Evolutionary conservation across 2,888 invertebrate genomes (phyloP).

Genomic region (Malthinus seriepunctatus): DNA sequence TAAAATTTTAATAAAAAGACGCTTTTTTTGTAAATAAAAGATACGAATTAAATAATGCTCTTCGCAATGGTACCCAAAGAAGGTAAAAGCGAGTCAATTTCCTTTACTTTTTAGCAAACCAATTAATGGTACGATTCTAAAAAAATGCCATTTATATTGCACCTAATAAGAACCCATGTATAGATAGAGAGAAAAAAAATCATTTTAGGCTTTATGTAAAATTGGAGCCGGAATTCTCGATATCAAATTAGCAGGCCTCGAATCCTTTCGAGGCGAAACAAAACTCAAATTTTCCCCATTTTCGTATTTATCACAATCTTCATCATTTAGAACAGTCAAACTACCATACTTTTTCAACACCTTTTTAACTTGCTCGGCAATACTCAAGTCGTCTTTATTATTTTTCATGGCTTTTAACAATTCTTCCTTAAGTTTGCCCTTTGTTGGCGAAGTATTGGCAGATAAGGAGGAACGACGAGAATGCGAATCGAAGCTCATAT

Average conservation of each 20-base stretch:
- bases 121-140: neutral
- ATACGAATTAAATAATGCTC: no score
- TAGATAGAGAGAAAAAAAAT: neutral
- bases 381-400: conserved; percentile 73
- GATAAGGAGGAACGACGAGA: conserved; percentile 58
- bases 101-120: neutral
- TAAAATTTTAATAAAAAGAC: neutral
- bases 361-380: conserved; percentile 76
- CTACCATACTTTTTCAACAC: conserved; percentile 65
- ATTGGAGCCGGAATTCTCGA: conserved; percentile 60
- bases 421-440: conserved; percentile 69
- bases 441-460: conserved; percentile 65
- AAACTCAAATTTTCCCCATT: conserved; percentile 38
- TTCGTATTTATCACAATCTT: conserved; percentile 54
- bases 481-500: conserved; percentile 53
- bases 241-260: conserved; percentile 55
- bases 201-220: conserved; percentile 21
- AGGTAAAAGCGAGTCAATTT: no score
- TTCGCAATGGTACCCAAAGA: no score
- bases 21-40: no score
- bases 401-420: conserved; percentile 72
- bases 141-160: neutral
- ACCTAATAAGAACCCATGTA: neutral
- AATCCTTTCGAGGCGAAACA: conserved; percentile 59
- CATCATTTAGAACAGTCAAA: conserved; percentile 60